Evolutionary conservation across 2,113 vertebrate species (phyloP).

Genomic region (Caranx melampygus): DNA sequence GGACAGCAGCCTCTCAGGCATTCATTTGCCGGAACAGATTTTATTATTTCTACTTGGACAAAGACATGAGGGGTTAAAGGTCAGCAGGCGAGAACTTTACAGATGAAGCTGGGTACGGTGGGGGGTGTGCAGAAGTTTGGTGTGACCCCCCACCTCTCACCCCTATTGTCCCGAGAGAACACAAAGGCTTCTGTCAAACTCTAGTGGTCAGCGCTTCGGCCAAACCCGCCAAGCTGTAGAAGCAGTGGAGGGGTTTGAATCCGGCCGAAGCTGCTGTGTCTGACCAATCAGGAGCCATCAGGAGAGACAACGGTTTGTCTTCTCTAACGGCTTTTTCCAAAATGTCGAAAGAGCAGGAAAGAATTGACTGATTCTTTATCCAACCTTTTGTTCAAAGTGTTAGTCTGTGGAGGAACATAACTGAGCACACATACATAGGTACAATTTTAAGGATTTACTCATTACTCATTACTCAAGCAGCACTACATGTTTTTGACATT

Average conservation of each 20-base stretch:
- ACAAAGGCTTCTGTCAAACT: conserved; percentile 79
- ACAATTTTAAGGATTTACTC: background rate
- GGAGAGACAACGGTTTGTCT: conserved; percentile 19
- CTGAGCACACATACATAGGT: background rate
- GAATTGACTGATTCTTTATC: background rate
- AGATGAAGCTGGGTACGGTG: conserved; percentile 62
- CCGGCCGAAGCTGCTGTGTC: background rate
- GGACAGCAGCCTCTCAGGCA: conserved; percentile 54
- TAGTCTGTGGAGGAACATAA: background rate
- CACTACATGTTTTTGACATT: no score
- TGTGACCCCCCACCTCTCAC: conserved; percentile 77
- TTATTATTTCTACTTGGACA: conserved; percentile 83
- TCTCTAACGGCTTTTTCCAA: background rate
- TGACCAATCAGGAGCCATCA: conserved; percentile 54
- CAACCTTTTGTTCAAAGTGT: background rate
- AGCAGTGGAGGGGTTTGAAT: conserved; percentile 49
- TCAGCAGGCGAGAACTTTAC: conserved; percentile 76
- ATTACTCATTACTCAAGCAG: background rate
- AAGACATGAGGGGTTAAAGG: conserved; percentile 81
- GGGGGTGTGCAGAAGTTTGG: conserved; percentile 60
- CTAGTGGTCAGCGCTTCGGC: conserved; percentile 69
- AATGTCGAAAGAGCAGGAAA: background rate
- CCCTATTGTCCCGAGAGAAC: conserved; percentile 76
- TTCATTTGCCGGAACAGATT: conserved; percentile 74
- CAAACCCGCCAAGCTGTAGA: conserved; percentile 44